Base-by-base conservation (phyloP, 2,888 invertebrate species). In the Ectemnius continuus region DNA sequence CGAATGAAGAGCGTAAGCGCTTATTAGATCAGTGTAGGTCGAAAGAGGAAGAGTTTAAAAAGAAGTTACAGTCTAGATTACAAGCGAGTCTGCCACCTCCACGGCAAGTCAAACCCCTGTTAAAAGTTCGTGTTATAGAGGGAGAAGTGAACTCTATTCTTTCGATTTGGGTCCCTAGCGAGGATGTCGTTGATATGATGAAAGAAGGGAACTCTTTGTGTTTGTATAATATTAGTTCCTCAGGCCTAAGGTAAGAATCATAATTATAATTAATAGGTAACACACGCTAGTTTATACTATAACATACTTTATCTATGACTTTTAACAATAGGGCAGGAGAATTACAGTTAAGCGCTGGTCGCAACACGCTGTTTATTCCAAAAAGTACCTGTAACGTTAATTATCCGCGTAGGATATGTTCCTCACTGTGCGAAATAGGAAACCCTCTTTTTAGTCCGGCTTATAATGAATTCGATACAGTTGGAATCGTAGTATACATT, bases 401-500 rank as follows among this genome's bases (percentile, higher is more conserved):
- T 59, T 84, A 86, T 75, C 82, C 85, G 2, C 72, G 48, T 75
- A 91, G 94, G 78, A 91, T 79, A 23, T 92, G 91, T 70, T 92
- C 90, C 45, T 84, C 89, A n/a, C 92, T 94, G 68, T 89, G 90
- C 78, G 92, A 93, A 71, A 84, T 94, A 26, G 76, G 80, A 4
- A 81, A 86, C 18, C 64, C 80, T 18, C 87, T 84, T 57, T 92
- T 92, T 76, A 86, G 88, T 71, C 92, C 93, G 4, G 75, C 88
- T 11, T 94, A 94, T 85, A 93, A 94, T 75, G 96, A 96, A 92
- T 92, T 96, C 77, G 96, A 97, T 90, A 94, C 94, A 11, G 93
- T 94, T 4, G 96, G 96, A 1, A 84, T 95, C 2, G 92, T 96
- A 52, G 92, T 95, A 26, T 89, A 92, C 70, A 91, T 94, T 48